Percentiles rank a stretch among this genome's conserved stretches.
phyloP scores from a whole-genome alignment of 2,113 vertebrate species.

The Crotalus horridus region DNA sequence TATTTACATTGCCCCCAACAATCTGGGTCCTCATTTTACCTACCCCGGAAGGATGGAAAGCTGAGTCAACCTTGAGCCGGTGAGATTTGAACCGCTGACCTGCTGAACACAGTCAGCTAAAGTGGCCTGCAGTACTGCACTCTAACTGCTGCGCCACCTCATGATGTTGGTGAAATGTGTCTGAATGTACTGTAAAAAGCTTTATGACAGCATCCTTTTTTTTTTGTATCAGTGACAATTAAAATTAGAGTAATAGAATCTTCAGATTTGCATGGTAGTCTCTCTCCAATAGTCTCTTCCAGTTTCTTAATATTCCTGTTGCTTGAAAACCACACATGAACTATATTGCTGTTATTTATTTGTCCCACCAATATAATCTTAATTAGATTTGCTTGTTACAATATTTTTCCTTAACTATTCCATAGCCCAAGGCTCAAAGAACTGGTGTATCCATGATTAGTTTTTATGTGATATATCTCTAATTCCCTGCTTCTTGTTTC shows the following conservation, averaged over 20 bases:
- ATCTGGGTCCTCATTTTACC: too few relatives aligned
- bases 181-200: neutral
- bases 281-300: neutral
- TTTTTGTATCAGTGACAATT: neutral
- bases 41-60: too few relatives aligned
- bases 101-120: too few relatives aligned
- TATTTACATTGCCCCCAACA: too few relatives aligned
- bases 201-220: neutral
- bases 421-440: neutral
- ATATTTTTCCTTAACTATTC: neutral
- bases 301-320: neutral
- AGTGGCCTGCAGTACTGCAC: too few relatives aligned
- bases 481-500: neutral
- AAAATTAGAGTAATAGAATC: neutral
- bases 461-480: neutral
- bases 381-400: neutral
- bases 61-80: too few relatives aligned
- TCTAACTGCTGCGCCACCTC: too few relatives aligned
- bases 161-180: neutral
- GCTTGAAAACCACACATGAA: neutral
- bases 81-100: too few relatives aligned
- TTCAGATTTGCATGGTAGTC: neutral
- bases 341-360: neutral
- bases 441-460: neutral
- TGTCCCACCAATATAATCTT: neutral